These are phyloP conservation scores for Dryas iulia DNA, from an alignment of 1,140 invertebrate species.

Conservation along the genomic window DNA sequence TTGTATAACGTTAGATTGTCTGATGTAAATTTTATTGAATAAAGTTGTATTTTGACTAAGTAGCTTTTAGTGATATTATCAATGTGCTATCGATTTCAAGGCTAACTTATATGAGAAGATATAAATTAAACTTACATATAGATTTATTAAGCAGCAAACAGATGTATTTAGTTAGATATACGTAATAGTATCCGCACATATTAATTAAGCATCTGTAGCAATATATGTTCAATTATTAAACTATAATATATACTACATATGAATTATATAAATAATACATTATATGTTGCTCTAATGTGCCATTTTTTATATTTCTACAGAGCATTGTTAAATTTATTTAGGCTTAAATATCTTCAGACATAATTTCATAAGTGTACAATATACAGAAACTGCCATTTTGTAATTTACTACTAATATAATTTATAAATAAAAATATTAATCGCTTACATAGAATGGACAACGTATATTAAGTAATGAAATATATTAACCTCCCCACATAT, in stretches of 20 bases:
- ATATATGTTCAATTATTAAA: neutral
- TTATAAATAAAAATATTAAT: neutral
- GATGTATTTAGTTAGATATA: neutral
- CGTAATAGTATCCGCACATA: neutral
- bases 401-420: slow-evolving; percentile 13
- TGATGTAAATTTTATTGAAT: neutral
- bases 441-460: neutral
- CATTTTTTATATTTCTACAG: slow-evolving; percentile 4
- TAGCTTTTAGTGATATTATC: neutral
- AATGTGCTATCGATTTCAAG: neutral
- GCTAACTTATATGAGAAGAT: neutral
- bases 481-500: neutral
- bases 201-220: neutral
- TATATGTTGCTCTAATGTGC: neutral
- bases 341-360: neutral
- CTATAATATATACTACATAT: neutral
- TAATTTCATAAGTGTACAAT: slow-evolving; percentile 9
- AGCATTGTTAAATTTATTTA: neutral
- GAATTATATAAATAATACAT: neutral
- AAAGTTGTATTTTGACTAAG: neutral
- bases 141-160: neutral
- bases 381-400: slow-evolving; percentile 18
- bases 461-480: neutral
- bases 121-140: neutral
- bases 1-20: neutral